Base-by-base conservation (phyloP, 2,888 invertebrate species). In the Drosophila anceps region DNA sequence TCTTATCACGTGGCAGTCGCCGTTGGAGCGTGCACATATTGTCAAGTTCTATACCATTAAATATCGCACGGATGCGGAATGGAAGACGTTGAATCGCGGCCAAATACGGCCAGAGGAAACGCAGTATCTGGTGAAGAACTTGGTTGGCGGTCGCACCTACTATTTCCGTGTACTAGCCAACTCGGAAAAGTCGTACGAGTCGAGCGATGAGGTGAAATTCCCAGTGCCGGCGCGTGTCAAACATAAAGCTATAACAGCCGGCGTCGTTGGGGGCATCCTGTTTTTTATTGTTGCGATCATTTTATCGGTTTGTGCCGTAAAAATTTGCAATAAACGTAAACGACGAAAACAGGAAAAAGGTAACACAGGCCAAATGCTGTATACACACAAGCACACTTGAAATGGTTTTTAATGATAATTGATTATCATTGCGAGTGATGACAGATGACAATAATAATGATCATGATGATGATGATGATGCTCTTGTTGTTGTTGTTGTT, bases 211-310 rank as follows among this genome's bases (percentile, higher is more conserved):
- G 93, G 96, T 97, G 90, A 96, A 96, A 94, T 98, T 96, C 94
- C 95, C 96, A 43, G 97, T 98, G 90, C 98, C 98, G 82, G 97
- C 97, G 78, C 95, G 97, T 75, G 97, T 98, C 87, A 98, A 98
- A 93, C 97, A 98, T 94, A 98, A 98, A 95, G 98, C 98, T 84
- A 98, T 98, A 93, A 98, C 98, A 74, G 98, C 98, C 91, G 98
- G 98, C 78, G 97, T 98, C 91, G 98, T 98, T 86, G 98, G 98
- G 90, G 98, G 98, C 84, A 96, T 99, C 91, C 95, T 98, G 92
- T 98, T 99, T 95, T 98, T 98, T 95, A 97, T 98, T 92, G 98
- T 98, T 92, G 98, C 98, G 93, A 98, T 98, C 94, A 98, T 98
- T 92, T 95, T 99, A 91, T 98, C 98, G 90, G 97, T 98, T 92